Base-by-base conservation (phyloP, 2,888 invertebrate genomes). In the Schizaphis graminum region DNA sequence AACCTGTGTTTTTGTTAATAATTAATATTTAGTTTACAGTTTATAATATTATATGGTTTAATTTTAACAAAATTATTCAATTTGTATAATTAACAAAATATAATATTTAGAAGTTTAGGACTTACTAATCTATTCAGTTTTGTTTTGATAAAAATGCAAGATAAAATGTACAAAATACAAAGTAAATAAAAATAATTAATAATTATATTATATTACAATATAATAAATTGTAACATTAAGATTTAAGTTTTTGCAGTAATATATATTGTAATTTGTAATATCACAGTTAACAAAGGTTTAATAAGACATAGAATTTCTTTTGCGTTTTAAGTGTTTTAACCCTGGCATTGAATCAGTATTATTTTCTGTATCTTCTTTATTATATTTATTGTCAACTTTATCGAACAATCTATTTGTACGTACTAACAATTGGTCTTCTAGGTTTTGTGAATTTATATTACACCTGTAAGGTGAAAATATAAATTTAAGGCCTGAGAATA, bases 371-470 rank as follows among this genome's bases (percentile, higher is more conserved):
- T 67, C n/a, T n/a, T 67, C 61, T 61, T n/a, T 49, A 49, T 49
- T 16, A 67, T 67, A 67, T 67, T 67, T 5, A 67, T n/a, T n/a
- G 13, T 67, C 67, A 67, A n/a, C 67, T 67, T 67, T 67, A 67
- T 67, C n/a, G n/a, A 67, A 67, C 67, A 67, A 67, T 67, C n/a
- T n/a, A 5, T n/a, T n/a, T 67, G n/a, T 67, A n/a, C 16, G 16
- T n/a, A 67, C n/a, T 88, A 53, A 88, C 8, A 88, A 53, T 88
- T 88, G 87, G 49, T 88, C n/a, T 88, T 88, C 87, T 88, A 35
- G 21, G 53, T 53, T 88, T 53, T 88, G 49, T 21, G 21, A 53
- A 53, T 49, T 53, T 53, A 88, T 88, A 53, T 88, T 88, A 53
- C 87, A 8, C 8, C 87, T 88, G 10, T 88, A 53, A 0, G 53